These are phyloP conservation scores for Gnatocerus cornutus DNA, from an alignment of 2,888 invertebrate species.

Conservation along the genomic window DNA sequence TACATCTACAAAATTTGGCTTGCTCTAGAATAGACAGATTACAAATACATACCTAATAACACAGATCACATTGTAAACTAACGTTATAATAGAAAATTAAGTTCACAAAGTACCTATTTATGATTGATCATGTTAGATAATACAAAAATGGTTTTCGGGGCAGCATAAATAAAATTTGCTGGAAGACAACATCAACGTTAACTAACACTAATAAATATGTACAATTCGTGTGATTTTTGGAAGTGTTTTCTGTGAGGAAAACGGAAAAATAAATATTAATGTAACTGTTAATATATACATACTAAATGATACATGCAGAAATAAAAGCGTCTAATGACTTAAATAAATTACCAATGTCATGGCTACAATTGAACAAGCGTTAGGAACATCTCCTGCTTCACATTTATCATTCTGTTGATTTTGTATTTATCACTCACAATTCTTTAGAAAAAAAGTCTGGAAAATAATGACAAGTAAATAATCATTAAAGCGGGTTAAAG, in stretches of 20 bases:
- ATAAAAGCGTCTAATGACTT: slow-evolving; percentile 16
- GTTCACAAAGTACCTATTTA: background rate
- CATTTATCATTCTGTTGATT: background rate
- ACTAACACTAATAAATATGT: no score
- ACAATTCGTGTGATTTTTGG: no score
- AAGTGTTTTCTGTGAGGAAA: no score
- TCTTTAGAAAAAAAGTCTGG: background rate
- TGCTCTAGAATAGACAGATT: slow-evolving; percentile 13
- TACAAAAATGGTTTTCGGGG: no score
- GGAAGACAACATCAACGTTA: no score
- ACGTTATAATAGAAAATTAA: slow-evolving; percentile 7
- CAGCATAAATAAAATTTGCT: no score
- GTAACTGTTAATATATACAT: background rate
- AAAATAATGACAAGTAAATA: background rate
- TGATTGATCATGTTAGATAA: no score
- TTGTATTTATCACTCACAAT: background rate
- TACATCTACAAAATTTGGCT: slow-evolving; percentile 26
- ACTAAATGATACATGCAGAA: background rate
- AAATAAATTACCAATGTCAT: slow-evolving; percentile 25
- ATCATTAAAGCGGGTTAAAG: background rate
- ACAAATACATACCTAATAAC: slow-evolving; percentile 20
- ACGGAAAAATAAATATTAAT: no score
- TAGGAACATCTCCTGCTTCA: slow-evolving; percentile 5
- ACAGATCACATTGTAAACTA: slow-evolving; percentile 27
- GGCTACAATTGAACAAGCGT: slow-evolving; percentile 21